These are phyloP conservation scores for Brachionus manjavacas DNA, from an alignment of 1,140 invertebrate species.

Conservation along the genomic window DNA sequence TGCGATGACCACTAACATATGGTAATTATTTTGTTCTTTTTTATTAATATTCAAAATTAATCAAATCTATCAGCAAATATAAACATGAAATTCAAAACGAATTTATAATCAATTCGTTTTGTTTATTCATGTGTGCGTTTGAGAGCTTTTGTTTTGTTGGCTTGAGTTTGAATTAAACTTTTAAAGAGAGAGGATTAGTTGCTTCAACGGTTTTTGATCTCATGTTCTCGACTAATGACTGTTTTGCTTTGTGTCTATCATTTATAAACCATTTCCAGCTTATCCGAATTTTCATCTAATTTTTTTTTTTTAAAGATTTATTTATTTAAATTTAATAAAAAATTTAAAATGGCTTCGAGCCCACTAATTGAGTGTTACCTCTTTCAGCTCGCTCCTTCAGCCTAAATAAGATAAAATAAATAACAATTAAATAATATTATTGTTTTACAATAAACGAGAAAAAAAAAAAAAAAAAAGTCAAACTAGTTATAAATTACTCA, in stretches of 20 bases:
- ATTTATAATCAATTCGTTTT: neutral
- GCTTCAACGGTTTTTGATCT: neutral
- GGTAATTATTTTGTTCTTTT: neutral
- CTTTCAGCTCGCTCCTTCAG: too few relatives aligned
- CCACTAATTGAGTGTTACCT: too few relatives aligned
- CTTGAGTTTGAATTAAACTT: neutral
- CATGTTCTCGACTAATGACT: neutral
- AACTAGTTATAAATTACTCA: too few relatives aligned
- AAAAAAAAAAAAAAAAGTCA: too few relatives aligned
- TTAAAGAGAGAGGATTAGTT: neutral
- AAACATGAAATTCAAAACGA: neutral
- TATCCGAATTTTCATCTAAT: neutral
- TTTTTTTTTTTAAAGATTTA: too few relatives aligned
- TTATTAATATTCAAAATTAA: conserved; percentile 3
- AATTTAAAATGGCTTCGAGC: too few relatives aligned
- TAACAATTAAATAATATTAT: neutral
- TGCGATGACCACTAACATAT: neutral
- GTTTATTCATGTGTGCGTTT: neutral
- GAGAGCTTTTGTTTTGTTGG: neutral
- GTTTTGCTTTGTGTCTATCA: neutral
- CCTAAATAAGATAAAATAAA: too few relatives aligned
- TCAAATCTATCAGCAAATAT: neutral
- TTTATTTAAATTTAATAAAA: too few relatives aligned
- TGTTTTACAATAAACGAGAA: neutral
- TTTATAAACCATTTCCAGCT: neutral